A percentile compares a stretch with the other conserved stretches of the same genome.
Conservation (phyloP, 2,888 invertebrate genomes). For the Yponomeuta sedellus region DNA sequence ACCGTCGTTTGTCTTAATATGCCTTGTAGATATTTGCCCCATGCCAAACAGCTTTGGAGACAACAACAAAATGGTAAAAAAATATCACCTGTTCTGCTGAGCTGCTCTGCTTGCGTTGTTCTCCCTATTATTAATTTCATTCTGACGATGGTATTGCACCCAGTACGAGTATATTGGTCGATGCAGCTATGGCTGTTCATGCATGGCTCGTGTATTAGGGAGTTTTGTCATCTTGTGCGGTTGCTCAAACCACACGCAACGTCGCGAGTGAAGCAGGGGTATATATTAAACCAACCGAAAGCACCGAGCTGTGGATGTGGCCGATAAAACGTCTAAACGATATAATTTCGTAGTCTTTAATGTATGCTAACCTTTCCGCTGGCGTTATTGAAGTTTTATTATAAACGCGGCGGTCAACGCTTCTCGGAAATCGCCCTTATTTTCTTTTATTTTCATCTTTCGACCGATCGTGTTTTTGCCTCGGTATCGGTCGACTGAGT, state of each 20-base stretch:
- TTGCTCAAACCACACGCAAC: background rate
- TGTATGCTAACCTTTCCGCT: slow-evolving; percentile 50
- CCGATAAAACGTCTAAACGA: slow-evolving; percentile 17
- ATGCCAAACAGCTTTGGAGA: no score
- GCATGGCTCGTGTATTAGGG: no score
- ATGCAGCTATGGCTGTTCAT: no score
- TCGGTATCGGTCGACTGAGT: slow-evolving; percentile 43
- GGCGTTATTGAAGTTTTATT: slow-evolving; percentile 68
- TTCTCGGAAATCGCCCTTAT: slow-evolving; percentile 67
- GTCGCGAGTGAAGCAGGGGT: background rate
- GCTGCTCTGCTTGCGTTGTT: no score
- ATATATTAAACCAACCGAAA: background rate
- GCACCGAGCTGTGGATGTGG: background rate
- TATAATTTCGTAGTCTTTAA: slow-evolving; percentile 14
- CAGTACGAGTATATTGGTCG: no score
- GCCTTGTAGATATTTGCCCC: no score
- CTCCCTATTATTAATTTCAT: no score
- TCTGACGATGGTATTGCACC: no score
- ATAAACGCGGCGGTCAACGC: slow-evolving; percentile 69
- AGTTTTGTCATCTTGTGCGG: background rate
- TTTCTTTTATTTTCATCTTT: slow-evolving; percentile 58
- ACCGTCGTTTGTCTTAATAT: no score
- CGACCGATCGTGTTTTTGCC: slow-evolving; percentile 65
- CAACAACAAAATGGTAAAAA: no score
- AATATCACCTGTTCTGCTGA: no score